Conservation (phyloP, 2,888 invertebrate genomes). For the Yponomeuta malinellus region DNA sequence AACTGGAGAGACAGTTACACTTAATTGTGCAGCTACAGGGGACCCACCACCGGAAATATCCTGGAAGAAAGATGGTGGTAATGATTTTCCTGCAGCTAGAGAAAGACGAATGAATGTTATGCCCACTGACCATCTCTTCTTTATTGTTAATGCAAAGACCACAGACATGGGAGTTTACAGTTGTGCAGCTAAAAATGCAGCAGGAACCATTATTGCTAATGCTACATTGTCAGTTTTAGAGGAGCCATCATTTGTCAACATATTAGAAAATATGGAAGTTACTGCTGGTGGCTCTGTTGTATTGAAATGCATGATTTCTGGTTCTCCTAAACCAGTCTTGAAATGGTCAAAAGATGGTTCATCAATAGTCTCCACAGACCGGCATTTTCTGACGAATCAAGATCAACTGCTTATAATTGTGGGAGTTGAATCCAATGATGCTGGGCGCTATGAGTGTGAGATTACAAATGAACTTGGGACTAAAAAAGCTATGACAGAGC, state of each 20-base stretch:
- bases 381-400: slow-evolving; percentile 91
- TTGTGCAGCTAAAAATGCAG: slow-evolving; percentile 93
- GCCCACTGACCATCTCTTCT: slow-evolving; percentile 92
- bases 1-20: slow-evolving; percentile 88
- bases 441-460: slow-evolving; percentile 92
- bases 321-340: slow-evolving; percentile 87
- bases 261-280: slow-evolving; percentile 90
- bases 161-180: slow-evolving; percentile 94
- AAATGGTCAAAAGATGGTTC: slow-evolving; percentile 91
- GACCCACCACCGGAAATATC: slow-evolving; percentile 92
- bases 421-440: slow-evolving; percentile 84
- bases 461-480: slow-evolving; percentile 90
- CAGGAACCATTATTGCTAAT: slow-evolving; percentile 90
- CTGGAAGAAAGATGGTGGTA: slow-evolving; percentile 94
- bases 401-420: slow-evolving; percentile 92
- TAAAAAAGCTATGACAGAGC: slow-evolving; percentile 81
- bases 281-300: slow-evolving; percentile 89
- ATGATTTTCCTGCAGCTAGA: slow-evolving; percentile 95
- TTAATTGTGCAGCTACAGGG: slow-evolving; percentile 94
- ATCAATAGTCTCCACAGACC: slow-evolving; percentile 81
- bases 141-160: slow-evolving; percentile 92
- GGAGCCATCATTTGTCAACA: slow-evolving; percentile 89
- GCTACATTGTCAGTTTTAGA: slow-evolving; percentile 90
- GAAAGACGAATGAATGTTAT: slow-evolving; percentile 95
- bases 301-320: slow-evolving; percentile 90